Evolutionary conservation across 2,797 vertebrate species (phyloP).

Genomic region (Mionectes olivaceus): DNA sequence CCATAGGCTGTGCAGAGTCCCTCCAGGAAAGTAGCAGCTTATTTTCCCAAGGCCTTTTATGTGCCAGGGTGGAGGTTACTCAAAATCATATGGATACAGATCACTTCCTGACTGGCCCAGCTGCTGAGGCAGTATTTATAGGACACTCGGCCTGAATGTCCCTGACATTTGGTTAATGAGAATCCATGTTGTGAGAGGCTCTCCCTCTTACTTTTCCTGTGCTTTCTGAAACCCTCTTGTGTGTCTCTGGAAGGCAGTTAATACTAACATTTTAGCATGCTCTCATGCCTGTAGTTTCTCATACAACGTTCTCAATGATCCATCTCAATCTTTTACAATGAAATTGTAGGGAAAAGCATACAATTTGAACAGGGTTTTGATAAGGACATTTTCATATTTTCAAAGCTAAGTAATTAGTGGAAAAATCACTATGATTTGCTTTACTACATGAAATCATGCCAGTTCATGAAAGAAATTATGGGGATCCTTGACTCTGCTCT

Average conservation of each 20-base stretch:
- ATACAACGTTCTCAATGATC: neutral
- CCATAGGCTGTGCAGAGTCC: accelerated
- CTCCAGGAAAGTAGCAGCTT: accelerated
- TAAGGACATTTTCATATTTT: neutral
- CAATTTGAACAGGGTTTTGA: neutral
- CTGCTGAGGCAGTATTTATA: neutral
- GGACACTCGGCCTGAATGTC: neutral
- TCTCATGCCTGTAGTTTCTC: neutral
- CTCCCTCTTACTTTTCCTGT: neutral
- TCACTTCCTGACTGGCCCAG: neutral
- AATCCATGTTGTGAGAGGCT: neutral
- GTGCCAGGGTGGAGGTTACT: neutral
- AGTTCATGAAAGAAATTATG: neutral
- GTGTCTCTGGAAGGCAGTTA: neutral
- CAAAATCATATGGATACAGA: neutral
- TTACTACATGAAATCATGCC: neutral
- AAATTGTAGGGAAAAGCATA: neutral
- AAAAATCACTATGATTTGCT: neutral
- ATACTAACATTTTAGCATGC: neutral
- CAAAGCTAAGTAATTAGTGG: neutral
- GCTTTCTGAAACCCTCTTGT: neutral
- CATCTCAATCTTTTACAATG: neutral
- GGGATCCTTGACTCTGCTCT: neutral
- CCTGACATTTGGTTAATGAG: neutral
- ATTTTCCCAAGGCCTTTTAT: neutral